Conservation (phyloP, 2,797 vertebrate species). For the Gymnoscopelus microlampas region DNA sequence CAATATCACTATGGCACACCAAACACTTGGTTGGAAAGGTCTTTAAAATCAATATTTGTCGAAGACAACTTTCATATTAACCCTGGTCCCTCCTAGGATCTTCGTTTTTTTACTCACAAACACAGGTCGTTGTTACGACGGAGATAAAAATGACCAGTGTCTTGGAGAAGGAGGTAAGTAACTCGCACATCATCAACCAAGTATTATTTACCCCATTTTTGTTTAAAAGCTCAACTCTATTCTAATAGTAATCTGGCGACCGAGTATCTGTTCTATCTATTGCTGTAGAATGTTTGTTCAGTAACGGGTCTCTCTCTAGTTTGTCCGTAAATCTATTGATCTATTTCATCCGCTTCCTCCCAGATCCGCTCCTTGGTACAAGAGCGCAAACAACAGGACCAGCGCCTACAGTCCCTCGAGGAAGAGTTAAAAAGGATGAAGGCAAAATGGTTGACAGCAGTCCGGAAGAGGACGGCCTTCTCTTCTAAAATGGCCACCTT, state of each 20-base stretch:
- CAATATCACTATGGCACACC: no score
- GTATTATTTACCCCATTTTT: not conserved
- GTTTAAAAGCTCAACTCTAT: no score
- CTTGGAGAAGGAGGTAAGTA: constrained; percentile 90
- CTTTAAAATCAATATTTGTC: no score
- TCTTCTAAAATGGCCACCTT: constrained; percentile 84
- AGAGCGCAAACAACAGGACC: constrained; percentile 90
- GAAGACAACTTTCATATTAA: no score
- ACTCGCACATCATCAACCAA: not conserved
- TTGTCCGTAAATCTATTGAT: not conserved
- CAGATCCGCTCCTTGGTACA: constrained; percentile 91
- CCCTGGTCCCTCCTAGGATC: no score
- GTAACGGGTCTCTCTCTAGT: no score
- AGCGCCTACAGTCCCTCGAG: constrained; percentile 81
- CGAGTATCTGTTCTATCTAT: no score
- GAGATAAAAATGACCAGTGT: constrained; percentile 86
- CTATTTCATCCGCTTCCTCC: not conserved
- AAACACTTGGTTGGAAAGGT: no score
- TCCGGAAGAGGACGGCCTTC: constrained; percentile 90
- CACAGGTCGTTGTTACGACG: constrained; percentile 70
- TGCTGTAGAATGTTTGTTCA: no score
- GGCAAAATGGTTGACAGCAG: constrained; percentile 84
- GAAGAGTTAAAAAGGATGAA: constrained; percentile 88
- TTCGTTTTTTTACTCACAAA: not conserved
- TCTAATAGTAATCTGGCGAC: no score